Base-by-base conservation (phyloP, 2,888 invertebrate genomes). In the Pimpla rufipes region DNA sequence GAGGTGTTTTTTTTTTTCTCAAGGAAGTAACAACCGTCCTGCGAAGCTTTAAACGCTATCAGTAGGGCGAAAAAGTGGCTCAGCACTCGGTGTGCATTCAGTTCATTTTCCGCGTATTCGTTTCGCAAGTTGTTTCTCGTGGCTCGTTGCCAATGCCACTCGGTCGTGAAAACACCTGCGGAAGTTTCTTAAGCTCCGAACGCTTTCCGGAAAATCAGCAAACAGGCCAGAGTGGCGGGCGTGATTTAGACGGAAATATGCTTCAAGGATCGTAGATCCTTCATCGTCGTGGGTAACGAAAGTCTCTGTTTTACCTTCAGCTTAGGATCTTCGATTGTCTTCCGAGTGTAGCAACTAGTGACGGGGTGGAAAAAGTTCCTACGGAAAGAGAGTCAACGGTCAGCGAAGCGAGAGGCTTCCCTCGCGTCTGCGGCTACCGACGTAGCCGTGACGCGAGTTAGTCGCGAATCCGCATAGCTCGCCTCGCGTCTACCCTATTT, bases 121-220 rank as follows among this genome's bases (percentile, higher is more conserved):
- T 37, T 18, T 1, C 23, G 11, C 35, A 13, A 18, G 18, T 59
- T 59, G 5, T 45, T 73, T 73, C 57, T 35, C 73, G 23, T 79
- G 82, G 74, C 74, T 62, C 21, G 37, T 62, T 78, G 82, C 82
- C 82, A 82, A 82, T 74, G 67, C n/a, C 57, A 75, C 23, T 57
- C 55, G 42, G 10, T 71, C 23, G 29, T 57, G 59, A 45, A 16
- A 47, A 73, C 45, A 47, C 52, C 35, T 59, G 13, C 59, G 37
- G 8, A 10, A 62, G 62, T 37, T 18, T 42, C 21, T 23, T 8
- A 13, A 5, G 21, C 21, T 42, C 42, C 4, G 42, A 16, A 40
- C 5, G 64, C 8, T 64, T 64, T 64, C 16, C 42, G 11, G 11
- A 40, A 10, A 11, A 16, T 42, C 40, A 42, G 42, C 8, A 18